Percentiles rank a stretch among this genome's conserved stretches.
Evolutionary conservation across 2,797 vertebrate species (phyloP).

Genomic region (Poeciliopsis gracilis): DNA sequence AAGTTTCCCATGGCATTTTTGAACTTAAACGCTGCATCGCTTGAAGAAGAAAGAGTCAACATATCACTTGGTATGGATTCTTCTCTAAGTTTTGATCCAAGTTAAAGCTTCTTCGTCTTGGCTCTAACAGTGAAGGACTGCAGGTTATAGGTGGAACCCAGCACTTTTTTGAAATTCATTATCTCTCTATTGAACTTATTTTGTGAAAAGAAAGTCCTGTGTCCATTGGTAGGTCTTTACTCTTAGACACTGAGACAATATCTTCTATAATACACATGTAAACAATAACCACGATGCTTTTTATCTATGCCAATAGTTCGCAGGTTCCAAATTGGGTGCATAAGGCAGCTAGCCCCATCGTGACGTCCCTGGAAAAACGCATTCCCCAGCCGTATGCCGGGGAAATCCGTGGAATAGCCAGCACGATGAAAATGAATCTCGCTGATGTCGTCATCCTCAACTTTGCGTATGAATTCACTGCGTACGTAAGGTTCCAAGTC

Average conservation of each 20-base stretch:
- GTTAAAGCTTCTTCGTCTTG: background rate
- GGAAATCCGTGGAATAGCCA: constrained; percentile 87
- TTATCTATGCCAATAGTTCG: constrained; percentile 69
- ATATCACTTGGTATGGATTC: background rate
- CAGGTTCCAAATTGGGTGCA: constrained; percentile 88
- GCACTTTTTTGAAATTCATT: background rate
- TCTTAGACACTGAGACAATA: background rate
- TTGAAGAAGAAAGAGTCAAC: background rate
- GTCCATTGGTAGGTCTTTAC: background rate
- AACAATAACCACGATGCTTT: background rate
- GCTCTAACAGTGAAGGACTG: background rate
- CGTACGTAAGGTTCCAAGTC: constrained; percentile 80
- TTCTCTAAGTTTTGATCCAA: background rate
- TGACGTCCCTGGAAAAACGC: constrained; percentile 71
- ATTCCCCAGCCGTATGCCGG: constrained; percentile 84
- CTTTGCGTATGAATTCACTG: constrained; percentile 89
- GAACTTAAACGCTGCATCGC: background rate
- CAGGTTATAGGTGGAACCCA: background rate
- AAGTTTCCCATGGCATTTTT: background rate
- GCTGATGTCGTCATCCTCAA: constrained; percentile 87
- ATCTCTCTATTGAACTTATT: background rate
- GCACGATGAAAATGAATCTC: constrained; percentile 68
- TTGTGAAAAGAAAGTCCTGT: background rate
- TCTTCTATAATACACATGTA: background rate
- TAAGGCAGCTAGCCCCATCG: constrained; percentile 67